These are phyloP conservation scores for Eumerus sabulonum DNA, from an alignment of 2,888 invertebrate species.

Conservation along the genomic window DNA sequence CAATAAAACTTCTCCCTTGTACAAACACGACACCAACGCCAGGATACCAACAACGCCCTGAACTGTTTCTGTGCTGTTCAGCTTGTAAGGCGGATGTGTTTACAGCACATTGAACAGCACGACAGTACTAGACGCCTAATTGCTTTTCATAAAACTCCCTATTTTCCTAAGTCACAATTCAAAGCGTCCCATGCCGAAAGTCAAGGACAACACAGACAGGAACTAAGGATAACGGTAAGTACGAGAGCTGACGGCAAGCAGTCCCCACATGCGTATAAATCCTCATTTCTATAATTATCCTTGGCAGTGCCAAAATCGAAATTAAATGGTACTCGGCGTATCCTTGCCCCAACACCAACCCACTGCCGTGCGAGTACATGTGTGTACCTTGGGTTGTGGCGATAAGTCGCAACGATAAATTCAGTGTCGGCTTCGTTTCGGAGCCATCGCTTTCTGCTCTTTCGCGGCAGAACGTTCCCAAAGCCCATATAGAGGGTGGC, in stretches of 20 bases:
- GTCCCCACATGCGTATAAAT: conserved; percentile 37
- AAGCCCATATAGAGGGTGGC: neutral
- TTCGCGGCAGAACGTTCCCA: no score
- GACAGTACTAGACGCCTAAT: conserved; percentile 3
- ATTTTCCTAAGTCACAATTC: neutral
- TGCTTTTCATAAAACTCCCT: conserved; percentile 5
- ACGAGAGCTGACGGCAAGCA: neutral
- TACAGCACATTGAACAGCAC: conserved; percentile 19
- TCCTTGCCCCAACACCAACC: neutral
- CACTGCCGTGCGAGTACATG: no score
- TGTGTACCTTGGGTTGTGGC: neutral
- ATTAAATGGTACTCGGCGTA: conserved; percentile 42
- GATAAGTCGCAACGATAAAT: conserved; percentile 38
- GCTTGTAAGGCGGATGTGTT: conserved; percentile 28
- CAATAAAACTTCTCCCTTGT: conserved; percentile 54
- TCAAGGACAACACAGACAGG: conserved; percentile 30
- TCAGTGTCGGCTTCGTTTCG: conserved; percentile 5
- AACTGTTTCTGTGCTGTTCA: neutral
- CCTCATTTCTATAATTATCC: conserved; percentile 53
- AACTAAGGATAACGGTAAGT: neutral
- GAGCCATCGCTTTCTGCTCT: neutral
- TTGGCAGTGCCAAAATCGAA: conserved; percentile 47
- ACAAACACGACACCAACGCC: conserved; percentile 52
- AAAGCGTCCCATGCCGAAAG: conserved; percentile 6
- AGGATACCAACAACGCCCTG: conserved; percentile 26